Percentiles rank a stretch among this genome's conserved stretches.
Conservation (phyloP, 2,113 vertebrate genomes). For the Podarcis cretensis region DNA sequence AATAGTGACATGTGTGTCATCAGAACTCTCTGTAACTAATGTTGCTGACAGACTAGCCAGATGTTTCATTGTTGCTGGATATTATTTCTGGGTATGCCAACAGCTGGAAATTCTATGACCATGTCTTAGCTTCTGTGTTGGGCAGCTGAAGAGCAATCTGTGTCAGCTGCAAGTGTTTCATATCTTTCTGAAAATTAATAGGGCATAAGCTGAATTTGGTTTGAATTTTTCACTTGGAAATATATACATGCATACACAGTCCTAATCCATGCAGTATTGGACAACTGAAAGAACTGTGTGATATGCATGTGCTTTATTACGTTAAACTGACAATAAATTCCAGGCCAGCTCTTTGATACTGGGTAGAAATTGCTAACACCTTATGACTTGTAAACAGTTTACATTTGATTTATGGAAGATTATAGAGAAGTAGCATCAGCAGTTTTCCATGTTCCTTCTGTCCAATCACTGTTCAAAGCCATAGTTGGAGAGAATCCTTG, state of each 20-base stretch:
- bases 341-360: constrained; percentile 9
- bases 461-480: not conserved
- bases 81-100: not conserved
- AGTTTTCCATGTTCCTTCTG: not conserved
- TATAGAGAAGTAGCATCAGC: not conserved
- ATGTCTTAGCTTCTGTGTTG: not conserved
- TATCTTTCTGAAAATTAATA: not conserved
- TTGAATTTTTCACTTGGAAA: not conserved
- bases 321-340: constrained; percentile 25
- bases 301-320: constrained; percentile 35
- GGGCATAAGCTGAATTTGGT: not conserved
- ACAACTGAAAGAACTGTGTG: constrained; percentile 23
- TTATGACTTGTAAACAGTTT: constrained; percentile 26
- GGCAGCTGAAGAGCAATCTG: not conserved
- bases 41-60: not conserved
- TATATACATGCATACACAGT: not conserved
- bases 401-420: constrained; percentile 2
- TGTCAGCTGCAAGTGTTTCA: not conserved
- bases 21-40: not conserved
- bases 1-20: not conserved
- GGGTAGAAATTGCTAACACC: not conserved
- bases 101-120: not conserved
- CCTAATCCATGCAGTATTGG: not conserved
- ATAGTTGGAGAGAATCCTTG: not conserved
- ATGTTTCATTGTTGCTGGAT: too few species aligned